Evolutionary conservation across 2,888 invertebrate species (phyloP), one percentile per base, ranked within the genome.

Genomic region (Polydrusus tereticollis): DNA sequence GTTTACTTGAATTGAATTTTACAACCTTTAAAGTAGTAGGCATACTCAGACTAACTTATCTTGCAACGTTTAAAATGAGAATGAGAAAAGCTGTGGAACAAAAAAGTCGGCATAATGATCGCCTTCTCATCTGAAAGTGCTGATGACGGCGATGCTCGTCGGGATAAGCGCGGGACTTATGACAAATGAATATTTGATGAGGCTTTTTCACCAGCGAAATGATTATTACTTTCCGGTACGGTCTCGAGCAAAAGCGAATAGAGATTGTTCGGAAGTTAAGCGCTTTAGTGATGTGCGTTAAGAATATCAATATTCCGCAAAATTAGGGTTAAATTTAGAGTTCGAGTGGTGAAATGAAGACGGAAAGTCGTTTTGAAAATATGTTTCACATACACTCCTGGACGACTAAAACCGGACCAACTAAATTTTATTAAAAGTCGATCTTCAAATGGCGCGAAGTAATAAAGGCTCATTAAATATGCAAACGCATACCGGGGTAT

Each of bases 131-230:
- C 43, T 38, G 16, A 52, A 69, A 62, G 69, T 69, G 69, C 69
- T 69, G 69, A 69, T 69, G 69, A 69, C 52, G 55, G 52, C 50
- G 41, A 55, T 45, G 50, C 41, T 55, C 29, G 52, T 7, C 41
- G 16, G 60, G 70, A 58, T 58, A 65, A 70, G 59, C 59, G 38
- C 33, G 36, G n/a, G 70, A 58, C 58, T 65, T 70, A 70, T 70
- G 70, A 70, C 70, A 70, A 70, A 70, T 70, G 70, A 70, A 70
- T 70, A 70, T 70, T 70, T 70, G 65, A 70, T 65, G 65, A 70
- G 70, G 59, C 41, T 65, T 70, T 70, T 70, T 59, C 59, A 70
- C 21, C 6, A n/a, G 69, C 4, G 23, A 26, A 43, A 65, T 52
- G 57, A 70, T 58, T 58, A 70, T 65, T 70, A 70, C 41, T 59